Percentiles rank a stretch among this genome's conserved stretches.
phyloP scores from a whole-genome alignment of 2,888 invertebrate species.

The Tineola bisselliella region DNA sequence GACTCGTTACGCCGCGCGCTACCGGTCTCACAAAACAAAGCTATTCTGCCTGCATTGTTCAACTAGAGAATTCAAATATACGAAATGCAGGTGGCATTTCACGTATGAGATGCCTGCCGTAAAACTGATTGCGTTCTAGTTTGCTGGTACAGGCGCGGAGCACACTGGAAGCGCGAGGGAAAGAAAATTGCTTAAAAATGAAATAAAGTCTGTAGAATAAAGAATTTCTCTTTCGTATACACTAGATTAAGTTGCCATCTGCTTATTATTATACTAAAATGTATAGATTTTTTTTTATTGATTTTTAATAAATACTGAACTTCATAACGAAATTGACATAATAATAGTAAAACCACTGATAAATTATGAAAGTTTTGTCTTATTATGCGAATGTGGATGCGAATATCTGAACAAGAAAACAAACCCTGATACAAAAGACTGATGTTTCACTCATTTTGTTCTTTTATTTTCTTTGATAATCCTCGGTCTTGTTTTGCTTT shows the following conservation, averaged over 20 bases:
- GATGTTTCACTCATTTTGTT: neutral
- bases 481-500: neutral
- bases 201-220: neutral
- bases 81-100: constrained; percentile 14
- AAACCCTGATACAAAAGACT: neutral
- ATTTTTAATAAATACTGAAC: too few species aligned
- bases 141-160: neutral
- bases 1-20: constrained; percentile 7
- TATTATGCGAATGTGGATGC: neutral
- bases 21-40: constrained; percentile 9
- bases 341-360: neutral
- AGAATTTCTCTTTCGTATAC: too few species aligned
- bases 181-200: neutral
- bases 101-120: constrained; percentile 13
- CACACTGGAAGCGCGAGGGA: neutral
- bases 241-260: too few species aligned
- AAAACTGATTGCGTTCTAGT: constrained; percentile 13
- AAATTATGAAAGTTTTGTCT: neutral
- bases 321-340: too few species aligned
- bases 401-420: neutral
- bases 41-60: constrained; percentile 13
- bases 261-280: too few species aligned
- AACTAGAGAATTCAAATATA: constrained; percentile 13
- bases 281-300: too few species aligned
- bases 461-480: neutral